These are phyloP conservation scores for Panagrolaimus sp. DNA, from an alignment of 1,140 invertebrate genomes.

Conservation along the genomic window DNA sequence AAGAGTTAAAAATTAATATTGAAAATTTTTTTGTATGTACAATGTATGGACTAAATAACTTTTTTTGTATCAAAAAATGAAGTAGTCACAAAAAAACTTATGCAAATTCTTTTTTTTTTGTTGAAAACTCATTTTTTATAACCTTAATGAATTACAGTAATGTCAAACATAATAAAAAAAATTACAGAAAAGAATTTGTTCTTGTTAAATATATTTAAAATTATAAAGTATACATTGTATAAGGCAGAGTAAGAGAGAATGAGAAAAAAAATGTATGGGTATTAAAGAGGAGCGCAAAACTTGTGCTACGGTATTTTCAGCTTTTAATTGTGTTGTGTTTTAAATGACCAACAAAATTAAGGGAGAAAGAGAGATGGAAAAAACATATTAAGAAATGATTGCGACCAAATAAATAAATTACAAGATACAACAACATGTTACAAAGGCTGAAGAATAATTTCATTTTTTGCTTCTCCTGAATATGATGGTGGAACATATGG, in stretches of 20 bases:
- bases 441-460: conserved; percentile 54
- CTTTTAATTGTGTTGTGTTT: neutral
- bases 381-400: conserved; percentile 6
- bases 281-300: neutral
- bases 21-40: too few relatives aligned
- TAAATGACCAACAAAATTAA: neutral
- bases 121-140: too few relatives aligned
- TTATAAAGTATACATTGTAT: neutral
- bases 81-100: too few relatives aligned
- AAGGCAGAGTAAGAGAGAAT: neutral
- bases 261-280: neutral
- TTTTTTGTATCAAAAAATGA: too few relatives aligned
- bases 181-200: too few relatives aligned
- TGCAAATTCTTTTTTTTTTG: too few relatives aligned
- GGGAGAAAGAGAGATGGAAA: conserved; percentile 4
- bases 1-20: neutral
- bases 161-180: too few relatives aligned
- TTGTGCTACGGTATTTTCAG: neutral
- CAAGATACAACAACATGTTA: conserved; percentile 25
- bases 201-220: too few relatives aligned
- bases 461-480: conserved; percentile 51
- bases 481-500: conserved; percentile 53
- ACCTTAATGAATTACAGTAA: too few relatives aligned
- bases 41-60: too few relatives aligned
- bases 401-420: conserved; percentile 6